Conservation (phyloP, 2,113 vertebrate species). For the Otocyon megalotis region DNA sequence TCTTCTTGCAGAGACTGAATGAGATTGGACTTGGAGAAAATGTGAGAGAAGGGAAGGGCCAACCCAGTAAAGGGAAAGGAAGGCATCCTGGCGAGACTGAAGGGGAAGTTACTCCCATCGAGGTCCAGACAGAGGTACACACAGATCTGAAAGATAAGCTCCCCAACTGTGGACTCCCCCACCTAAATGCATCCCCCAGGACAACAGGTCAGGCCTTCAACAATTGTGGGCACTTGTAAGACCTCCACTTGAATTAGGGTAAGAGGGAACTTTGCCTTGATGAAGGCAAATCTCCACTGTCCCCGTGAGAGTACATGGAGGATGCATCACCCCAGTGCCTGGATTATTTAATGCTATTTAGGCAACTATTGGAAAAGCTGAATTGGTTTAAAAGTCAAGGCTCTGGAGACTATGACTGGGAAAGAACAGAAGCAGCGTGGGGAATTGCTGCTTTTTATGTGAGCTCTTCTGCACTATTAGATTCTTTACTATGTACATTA, state of each 20-base stretch:
- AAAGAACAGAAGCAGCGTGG: neutral
- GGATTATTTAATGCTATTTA: neutral
- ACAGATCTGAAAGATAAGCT: neutral
- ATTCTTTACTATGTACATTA: neutral
- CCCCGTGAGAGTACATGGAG: neutral
- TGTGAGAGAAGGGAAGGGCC: neutral
- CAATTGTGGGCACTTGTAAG: neutral
- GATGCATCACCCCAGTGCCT: neutral
- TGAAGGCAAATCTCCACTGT: neutral
- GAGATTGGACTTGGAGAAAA: neutral
- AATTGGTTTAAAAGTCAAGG: neutral
- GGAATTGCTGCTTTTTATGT: neutral
- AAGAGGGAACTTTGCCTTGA: neutral
- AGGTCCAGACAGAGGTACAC: neutral
- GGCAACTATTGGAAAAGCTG: neutral
- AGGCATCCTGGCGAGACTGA: neutral
- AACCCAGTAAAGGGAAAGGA: neutral
- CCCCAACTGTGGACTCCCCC: neutral
- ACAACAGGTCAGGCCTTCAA: rapidly evolving
- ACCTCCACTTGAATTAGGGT: neutral
- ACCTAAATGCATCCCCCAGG: neutral
- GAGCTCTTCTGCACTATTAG: neutral
- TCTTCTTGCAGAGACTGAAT: neutral
- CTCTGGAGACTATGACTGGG: neutral
- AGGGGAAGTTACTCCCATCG: neutral